phyloP scores from a whole-genome alignment of 2,113 vertebrate genomes.

The Rhodinocichla rosea region DNA sequence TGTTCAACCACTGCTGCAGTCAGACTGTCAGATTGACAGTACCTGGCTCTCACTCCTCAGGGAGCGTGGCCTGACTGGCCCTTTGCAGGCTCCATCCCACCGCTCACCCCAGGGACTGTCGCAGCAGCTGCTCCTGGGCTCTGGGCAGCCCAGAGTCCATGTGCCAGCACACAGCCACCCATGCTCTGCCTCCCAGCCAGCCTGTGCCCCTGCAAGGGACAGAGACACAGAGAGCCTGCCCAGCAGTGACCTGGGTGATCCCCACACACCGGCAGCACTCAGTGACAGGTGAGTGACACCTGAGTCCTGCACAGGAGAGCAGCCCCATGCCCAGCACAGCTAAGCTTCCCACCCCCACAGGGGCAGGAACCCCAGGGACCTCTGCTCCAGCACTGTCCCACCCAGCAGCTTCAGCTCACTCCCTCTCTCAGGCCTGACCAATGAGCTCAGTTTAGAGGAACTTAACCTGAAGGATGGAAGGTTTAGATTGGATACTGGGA shows the following conservation, averaged over 20 bases:
- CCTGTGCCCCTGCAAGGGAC: background rate
- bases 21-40: background rate
- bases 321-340: background rate
- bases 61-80: background rate
- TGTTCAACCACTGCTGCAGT: background rate
- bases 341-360: background rate
- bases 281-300: background rate
- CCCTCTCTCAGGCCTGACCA: background rate
- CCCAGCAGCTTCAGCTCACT: background rate
- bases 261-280: background rate
- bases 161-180: background rate
- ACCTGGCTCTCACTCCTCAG: background rate
- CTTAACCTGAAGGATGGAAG: background rate
- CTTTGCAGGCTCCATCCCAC: background rate
- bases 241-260: rapidly evolving
- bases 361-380: rapidly evolving
- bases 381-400: background rate
- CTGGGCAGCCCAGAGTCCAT: rapidly evolving
- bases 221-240: background rate
- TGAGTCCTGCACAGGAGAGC: background rate
- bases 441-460: background rate
- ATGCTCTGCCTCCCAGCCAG: background rate
- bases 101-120: background rate
- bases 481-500: background rate
- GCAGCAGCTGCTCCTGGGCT: background rate